Conservation (phyloP, 2,113 vertebrate genomes). For the Sarotherodon lohbergeri region DNA sequence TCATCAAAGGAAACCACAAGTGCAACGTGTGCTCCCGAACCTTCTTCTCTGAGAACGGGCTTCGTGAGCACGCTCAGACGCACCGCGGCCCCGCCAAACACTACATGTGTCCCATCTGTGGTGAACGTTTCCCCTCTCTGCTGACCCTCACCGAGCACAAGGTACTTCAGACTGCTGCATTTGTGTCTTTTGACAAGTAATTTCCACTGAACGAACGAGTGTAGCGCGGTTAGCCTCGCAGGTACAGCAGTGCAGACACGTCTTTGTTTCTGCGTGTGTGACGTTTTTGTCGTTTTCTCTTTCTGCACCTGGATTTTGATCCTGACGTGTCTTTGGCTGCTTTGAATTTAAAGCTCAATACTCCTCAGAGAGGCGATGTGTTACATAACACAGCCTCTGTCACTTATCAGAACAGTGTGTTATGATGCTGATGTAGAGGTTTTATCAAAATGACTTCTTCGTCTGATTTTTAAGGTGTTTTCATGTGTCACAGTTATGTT, state of each 20-base stretch:
- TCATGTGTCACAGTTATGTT: background rate
- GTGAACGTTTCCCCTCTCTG: constrained; percentile 94
- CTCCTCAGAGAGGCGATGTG: constrained; percentile 35
- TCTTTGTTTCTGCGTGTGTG: background rate
- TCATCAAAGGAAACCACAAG: constrained; percentile 98
- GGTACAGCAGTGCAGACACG: background rate
- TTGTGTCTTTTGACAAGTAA: background rate
- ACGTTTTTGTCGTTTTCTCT: background rate
- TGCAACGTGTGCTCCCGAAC: constrained; percentile 97
- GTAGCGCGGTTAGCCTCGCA: background rate
- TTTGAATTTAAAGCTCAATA: constrained; percentile 19
- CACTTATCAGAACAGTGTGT: background rate
- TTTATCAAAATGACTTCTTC: background rate
- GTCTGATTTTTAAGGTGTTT: background rate
- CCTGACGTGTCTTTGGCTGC: background rate
- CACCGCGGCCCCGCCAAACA: constrained; percentile 97
- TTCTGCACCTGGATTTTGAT: constrained; percentile 11
- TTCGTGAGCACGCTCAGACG: constrained; percentile 96
- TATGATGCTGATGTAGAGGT: background rate
- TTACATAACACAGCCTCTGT: background rate
- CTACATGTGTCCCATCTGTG: constrained; percentile 99
- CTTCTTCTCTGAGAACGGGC: constrained; percentile 97
- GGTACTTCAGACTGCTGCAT: constrained; percentile 33
- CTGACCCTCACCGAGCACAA: constrained; percentile 98
- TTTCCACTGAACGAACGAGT: background rate